These are phyloP conservation scores for Sebastes cheni DNA, from an alignment of 2,797 vertebrate species.

Conservation along the genomic window DNA sequence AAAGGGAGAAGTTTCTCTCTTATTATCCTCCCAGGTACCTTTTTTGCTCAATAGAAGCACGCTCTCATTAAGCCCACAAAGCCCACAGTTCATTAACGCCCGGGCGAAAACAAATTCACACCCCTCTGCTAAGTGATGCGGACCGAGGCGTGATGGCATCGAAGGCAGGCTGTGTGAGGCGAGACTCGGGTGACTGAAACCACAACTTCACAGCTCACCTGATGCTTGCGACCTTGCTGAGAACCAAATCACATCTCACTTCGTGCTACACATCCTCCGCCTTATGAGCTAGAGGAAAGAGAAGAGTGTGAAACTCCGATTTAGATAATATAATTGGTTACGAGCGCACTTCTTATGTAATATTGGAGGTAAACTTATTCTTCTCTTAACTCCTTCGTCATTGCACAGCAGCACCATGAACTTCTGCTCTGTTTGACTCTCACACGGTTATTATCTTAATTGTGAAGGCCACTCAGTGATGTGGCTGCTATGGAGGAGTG, in stretches of 20 bases:
- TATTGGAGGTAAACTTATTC: neutral
- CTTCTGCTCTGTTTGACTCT: slow-evolving; percentile 51
- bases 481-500: slow-evolving; percentile 36
- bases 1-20: slow-evolving; percentile 49
- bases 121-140: slow-evolving; percentile 68
- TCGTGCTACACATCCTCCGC: neutral
- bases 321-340: neutral
- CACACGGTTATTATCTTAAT: slow-evolving; percentile 53
- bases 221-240: slow-evolving; percentile 43
- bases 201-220: slow-evolving; percentile 65
- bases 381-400: neutral
- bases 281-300: neutral
- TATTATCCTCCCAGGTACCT: slow-evolving; percentile 60
- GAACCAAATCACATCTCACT: slow-evolving; percentile 51
- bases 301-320: slow-evolving; percentile 2
- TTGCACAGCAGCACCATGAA: neutral
- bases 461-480: slow-evolving; percentile 50
- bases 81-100: slow-evolving; percentile 81
- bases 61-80: slow-evolving; percentile 70
- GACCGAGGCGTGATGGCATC: slow-evolving; percentile 31
- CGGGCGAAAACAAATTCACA: slow-evolving; percentile 80
- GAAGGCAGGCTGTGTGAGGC: slow-evolving; percentile 18
- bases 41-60: slow-evolving; percentile 39
- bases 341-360: neutral
- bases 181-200: slow-evolving; percentile 46